These are phyloP conservation scores for Drosophila paramelanica DNA, from an alignment of 2,888 invertebrate genomes.

Conservation along the genomic window DNA sequence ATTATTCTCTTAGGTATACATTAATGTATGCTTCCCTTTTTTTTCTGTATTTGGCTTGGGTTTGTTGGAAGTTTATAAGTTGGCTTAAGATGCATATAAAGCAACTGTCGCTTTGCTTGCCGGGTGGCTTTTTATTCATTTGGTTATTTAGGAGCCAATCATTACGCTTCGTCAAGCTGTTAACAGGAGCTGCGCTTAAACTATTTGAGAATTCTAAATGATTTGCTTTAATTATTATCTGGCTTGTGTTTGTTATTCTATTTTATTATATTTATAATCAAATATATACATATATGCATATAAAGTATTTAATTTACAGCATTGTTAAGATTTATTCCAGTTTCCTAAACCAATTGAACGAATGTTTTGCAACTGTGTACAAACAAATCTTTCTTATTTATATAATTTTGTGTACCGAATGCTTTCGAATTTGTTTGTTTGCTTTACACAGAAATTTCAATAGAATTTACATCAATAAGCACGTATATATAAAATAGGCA, in stretches of 20 bases:
- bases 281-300: too few relatives aligned
- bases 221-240: neutral
- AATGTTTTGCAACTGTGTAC: neutral
- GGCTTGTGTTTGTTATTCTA: neutral
- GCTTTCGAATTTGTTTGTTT: neutral
- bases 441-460: neutral
- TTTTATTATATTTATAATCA: neutral
- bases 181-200: conserved; percentile 10
- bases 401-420: neutral
- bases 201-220: conserved; percentile 17
- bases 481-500: conserved; percentile 12
- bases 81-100: conserved; percentile 17
- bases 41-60: neutral
- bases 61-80: conserved; percentile 11
- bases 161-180: conserved; percentile 6
- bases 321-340: too few relatives aligned
- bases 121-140: conserved; percentile 1
- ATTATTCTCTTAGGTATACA: conserved; percentile 30
- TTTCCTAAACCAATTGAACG: neutral
- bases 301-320: too few relatives aligned
- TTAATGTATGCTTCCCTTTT: conserved; percentile 8
- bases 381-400: neutral
- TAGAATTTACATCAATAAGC: neutral
- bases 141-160: conserved; percentile 5
- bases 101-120: conserved; percentile 2